A percentile compares a stretch with the other conserved stretches of the same genome.
These are phyloP conservation scores for Strongylocentrotus purpuratus DNA, from an alignment of 35 echinoderm and acorn worm genomes.

Conservation along the genomic window DNA sequence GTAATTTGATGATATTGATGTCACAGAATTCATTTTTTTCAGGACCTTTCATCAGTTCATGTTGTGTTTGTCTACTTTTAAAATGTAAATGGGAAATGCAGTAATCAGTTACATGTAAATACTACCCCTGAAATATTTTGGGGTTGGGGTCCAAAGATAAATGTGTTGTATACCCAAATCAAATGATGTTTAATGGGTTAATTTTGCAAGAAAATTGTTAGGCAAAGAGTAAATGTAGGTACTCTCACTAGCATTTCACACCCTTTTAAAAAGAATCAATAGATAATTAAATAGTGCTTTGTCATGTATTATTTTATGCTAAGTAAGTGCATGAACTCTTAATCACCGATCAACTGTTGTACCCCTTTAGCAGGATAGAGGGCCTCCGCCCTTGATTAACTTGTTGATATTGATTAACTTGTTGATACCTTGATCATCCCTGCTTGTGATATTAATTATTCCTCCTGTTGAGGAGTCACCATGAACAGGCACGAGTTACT, in stretches of 20 bases:
- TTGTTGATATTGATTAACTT: background rate
- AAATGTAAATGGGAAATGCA: background rate
- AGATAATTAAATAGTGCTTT: background rate
- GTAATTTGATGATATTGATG: too few species aligned
- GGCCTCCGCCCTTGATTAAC: background rate
- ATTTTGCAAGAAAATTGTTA: background rate
- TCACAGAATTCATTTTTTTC: background rate
- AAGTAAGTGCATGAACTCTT: background rate
- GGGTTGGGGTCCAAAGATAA: too few species aligned
- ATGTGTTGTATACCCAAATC: too few species aligned
- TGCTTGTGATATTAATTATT: background rate
- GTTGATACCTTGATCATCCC: background rate
- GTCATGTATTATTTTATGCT: background rate
- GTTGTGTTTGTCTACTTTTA: background rate
- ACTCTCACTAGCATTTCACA: background rate
- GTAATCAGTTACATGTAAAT: too few species aligned
- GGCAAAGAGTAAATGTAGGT: background rate
- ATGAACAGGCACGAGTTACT: background rate
- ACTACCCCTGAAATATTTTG: too few species aligned
- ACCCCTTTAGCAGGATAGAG: background rate
- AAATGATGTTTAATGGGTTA: background rate
- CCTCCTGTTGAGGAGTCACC: background rate
- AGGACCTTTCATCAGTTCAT: background rate
- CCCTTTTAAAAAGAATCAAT: background rate
- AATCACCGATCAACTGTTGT: background rate